Percentiles rank a stretch among this genome's conserved stretches.
These are phyloP conservation scores for Ellobium chinense DNA, from an alignment of 2,888 invertebrate genomes.

Conservation along the genomic window DNA sequence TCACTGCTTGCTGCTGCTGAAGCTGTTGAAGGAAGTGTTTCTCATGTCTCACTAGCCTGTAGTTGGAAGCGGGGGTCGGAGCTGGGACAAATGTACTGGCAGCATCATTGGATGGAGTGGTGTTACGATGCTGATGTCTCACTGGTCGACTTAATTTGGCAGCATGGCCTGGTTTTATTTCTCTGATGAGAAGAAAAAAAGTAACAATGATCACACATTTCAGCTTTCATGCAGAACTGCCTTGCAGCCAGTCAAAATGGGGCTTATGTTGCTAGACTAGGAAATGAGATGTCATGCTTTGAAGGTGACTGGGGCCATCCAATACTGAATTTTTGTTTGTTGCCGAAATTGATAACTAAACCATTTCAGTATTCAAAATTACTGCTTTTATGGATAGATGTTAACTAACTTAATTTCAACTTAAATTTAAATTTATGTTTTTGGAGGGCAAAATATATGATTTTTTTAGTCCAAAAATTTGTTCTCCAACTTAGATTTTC, in stretches of 20 bases:
- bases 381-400: no score
- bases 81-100: slow-evolving; percentile 65
- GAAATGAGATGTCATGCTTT: no score
- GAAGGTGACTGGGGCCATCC: no score
- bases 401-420: no score
- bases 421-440: background rate
- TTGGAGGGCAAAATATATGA: background rate
- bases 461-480: background rate
- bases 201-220: no score
- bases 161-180: slow-evolving; percentile 60
- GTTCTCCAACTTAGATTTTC: no score
- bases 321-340: no score
- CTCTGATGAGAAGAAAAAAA: slow-evolving; percentile 53
- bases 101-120: slow-evolving; percentile 52
- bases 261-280: no score
- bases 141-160: slow-evolving; percentile 65
- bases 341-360: no score
- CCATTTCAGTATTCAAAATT: no score
- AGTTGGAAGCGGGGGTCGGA: slow-evolving; percentile 67
- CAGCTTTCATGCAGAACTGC: no score
- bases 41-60: slow-evolving; percentile 47
- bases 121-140: slow-evolving; percentile 41
- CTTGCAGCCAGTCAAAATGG: no score
- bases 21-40: slow-evolving; percentile 22
- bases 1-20: slow-evolving; percentile 17